Percentiles rank a stretch among this genome's conserved stretches.
Conservation (phyloP, 2,888 invertebrate species). For the Osmoderma eremita region DNA sequence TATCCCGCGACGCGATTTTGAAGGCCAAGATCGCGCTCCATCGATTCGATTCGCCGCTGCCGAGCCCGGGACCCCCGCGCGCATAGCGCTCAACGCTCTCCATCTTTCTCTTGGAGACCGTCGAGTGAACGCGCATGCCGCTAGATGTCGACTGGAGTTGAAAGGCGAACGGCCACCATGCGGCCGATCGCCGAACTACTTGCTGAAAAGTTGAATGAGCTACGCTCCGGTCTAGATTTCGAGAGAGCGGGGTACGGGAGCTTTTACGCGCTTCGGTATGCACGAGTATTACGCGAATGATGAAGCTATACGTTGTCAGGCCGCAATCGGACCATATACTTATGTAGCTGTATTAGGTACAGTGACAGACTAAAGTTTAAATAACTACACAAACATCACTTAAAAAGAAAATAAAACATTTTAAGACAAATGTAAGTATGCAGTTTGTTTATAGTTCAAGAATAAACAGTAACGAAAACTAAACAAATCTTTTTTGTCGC, state of each 20-base stretch:
- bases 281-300: not conserved
- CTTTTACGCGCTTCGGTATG: not conserved
- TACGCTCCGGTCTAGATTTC: not conserved
- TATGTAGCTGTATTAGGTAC: no score
- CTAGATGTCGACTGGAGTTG: conserved; percentile 46
- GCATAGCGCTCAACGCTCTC: conserved; percentile 17
- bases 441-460: no score
- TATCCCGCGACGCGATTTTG: conserved; percentile 52
- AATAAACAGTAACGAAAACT: no score
- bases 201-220: conserved; percentile 21
- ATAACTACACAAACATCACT: no score
- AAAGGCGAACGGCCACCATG: conserved; percentile 26
- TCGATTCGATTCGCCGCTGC: conserved; percentile 52
- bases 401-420: no score
- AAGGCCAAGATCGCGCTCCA: conserved; percentile 63
- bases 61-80: conserved; percentile 33
- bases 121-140: conserved; percentile 32
- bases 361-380: no score
- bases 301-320: no score
- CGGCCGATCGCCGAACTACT: conserved; percentile 41
- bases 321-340: no score
- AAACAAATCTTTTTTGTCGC: no score
- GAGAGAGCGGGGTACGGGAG: not conserved
- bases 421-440: no score
- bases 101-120: not conserved